Conservation (phyloP, 2,888 invertebrate genomes). For the Zeuzera pyrina region DNA sequence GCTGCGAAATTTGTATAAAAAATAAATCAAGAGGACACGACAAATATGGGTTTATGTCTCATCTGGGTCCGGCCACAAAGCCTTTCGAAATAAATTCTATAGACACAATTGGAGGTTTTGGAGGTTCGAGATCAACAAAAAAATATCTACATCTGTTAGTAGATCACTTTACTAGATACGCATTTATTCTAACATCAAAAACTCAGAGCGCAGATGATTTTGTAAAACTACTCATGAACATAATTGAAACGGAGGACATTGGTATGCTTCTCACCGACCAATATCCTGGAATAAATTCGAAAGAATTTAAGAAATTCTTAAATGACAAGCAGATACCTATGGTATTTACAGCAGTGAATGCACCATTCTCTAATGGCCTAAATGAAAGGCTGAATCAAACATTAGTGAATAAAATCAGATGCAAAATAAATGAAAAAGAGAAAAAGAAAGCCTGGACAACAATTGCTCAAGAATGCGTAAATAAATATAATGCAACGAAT, state of each 20-base stretch:
- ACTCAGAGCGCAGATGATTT: constrained; percentile 19
- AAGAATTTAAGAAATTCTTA: constrained; percentile 15
- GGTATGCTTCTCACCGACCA: constrained; percentile 17
- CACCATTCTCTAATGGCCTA: too few species aligned
- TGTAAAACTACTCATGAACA: constrained; percentile 8
- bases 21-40: constrained; percentile 6
- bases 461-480: constrained; percentile 14
- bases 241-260: constrained; percentile 10
- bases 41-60: constrained; percentile 7
- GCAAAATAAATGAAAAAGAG: too few species aligned
- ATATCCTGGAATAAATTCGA: constrained; percentile 25
- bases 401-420: too few species aligned
- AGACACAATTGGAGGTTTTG: constrained; percentile 14
- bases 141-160: constrained; percentile 17
- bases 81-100: constrained; percentile 10
- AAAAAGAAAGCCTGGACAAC: constrained; percentile 17
- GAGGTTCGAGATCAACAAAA: constrained; percentile 13
- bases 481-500: constrained; percentile 17
- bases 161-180: constrained; percentile 17
- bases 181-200: constrained; percentile 17
- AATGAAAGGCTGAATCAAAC: too few species aligned
- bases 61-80: constrained; percentile 7
- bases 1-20: not conserved
- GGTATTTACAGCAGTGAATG: constrained; percentile 26
- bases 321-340: constrained; percentile 15